Evolutionary conservation across 2,888 invertebrate genomes (phyloP).

Genomic region (Tupiocoris notatus): DNA sequence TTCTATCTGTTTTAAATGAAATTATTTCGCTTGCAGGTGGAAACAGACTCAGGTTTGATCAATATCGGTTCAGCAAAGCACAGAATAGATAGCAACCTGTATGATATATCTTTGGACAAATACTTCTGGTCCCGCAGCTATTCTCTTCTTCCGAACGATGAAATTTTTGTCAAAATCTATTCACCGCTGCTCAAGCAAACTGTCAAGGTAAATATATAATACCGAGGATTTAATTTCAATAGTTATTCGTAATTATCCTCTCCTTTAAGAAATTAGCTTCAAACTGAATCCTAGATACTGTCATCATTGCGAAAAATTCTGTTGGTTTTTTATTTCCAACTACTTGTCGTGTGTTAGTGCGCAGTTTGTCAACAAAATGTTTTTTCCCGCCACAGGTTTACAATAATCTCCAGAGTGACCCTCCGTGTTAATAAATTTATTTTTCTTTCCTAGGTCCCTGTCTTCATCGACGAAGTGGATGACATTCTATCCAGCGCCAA

Average conservation of each 20-base stretch:
- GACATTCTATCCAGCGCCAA: slow-evolving; percentile 10
- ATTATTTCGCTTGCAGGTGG: slow-evolving; percentile 9
- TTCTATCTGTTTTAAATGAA: too few relatives aligned
- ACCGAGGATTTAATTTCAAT: too few relatives aligned
- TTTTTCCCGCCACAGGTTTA: too few relatives aligned
- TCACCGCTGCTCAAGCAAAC: slow-evolving; percentile 18
- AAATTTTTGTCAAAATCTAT: slow-evolving; percentile 12
- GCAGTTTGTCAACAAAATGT: too few relatives aligned
- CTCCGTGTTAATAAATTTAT: too few relatives aligned
- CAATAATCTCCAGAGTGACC: too few relatives aligned
- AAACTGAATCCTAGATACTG: too few relatives aligned
- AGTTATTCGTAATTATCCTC: too few relatives aligned
- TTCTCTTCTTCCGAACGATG: not conserved
- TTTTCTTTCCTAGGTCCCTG: not conserved
- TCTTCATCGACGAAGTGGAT: slow-evolving; percentile 10
- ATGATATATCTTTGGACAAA: slow-evolving; percentile 13
- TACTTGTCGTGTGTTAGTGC: too few relatives aligned
- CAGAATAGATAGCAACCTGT: slow-evolving; percentile 8
- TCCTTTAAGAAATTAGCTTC: too few relatives aligned
- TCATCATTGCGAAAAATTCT: too few relatives aligned
- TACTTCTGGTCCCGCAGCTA: slow-evolving; percentile 24
- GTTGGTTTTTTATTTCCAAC: too few relatives aligned
- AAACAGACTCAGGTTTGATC: slow-evolving; percentile 22
- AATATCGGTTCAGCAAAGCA: not conserved
- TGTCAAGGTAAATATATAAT: slow-evolving; percentile 5